Evolutionary conservation across 1,140 invertebrate genomes (phyloP).

Genomic region (Meloidogyne exigua): DNA sequence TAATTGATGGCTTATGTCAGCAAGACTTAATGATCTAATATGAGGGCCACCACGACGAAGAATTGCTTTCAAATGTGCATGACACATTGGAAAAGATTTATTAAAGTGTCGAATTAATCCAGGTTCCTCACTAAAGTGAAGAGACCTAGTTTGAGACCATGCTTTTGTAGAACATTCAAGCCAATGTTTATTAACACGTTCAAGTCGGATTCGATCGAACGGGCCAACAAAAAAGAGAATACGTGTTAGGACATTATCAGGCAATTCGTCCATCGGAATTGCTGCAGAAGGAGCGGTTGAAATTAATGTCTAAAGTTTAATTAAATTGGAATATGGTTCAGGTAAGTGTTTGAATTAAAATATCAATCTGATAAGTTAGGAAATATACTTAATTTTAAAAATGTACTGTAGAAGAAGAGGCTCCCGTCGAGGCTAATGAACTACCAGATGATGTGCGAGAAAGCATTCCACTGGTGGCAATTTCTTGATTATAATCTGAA

Average conservation of each 20-base stretch:
- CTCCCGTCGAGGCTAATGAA: constrained; percentile 45
- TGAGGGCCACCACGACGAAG: constrained; percentile 51
- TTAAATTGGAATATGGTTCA: too few species aligned
- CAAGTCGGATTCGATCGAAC: constrained; percentile 56
- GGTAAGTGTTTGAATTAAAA: too few species aligned
- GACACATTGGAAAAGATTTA: constrained; percentile 50
- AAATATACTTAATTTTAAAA: too few species aligned
- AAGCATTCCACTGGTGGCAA: constrained; percentile 14
- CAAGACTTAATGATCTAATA: constrained; percentile 50
- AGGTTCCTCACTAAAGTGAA: constrained; percentile 28
- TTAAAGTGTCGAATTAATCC: constrained; percentile 45
- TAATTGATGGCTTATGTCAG: constrained; percentile 50
- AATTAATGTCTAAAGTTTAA: constrained; percentile 24
- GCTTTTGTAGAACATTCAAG: constrained; percentile 58
- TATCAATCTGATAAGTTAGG: too few species aligned
- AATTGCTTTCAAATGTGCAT: constrained; percentile 50
- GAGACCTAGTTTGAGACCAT: constrained; percentile 1
- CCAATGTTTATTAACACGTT: constrained; percentile 58
- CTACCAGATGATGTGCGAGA: constrained; percentile 45
- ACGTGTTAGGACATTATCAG: constrained; percentile 42
- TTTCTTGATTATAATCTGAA: constrained; percentile 5
- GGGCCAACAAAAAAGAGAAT: constrained; percentile 47
- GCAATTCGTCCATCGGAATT: constrained; percentile 48
- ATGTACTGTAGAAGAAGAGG: constrained; percentile 31
- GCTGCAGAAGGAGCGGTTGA: not conserved